Evolutionary conservation across 2,888 invertebrate genomes (phyloP).

Genomic region (Nomada ruficornis): DNA sequence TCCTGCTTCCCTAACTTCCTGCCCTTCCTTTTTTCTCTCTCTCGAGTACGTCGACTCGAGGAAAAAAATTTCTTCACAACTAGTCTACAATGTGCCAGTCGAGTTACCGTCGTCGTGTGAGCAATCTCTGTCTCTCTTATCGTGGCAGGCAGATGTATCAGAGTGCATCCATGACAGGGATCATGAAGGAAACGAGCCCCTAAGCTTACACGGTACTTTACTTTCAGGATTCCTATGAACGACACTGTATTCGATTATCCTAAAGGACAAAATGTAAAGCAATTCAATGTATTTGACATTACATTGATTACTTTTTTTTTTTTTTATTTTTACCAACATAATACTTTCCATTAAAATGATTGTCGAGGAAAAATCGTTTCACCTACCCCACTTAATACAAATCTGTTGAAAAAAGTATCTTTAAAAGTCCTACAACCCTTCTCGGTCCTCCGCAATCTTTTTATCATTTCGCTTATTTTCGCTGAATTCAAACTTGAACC

Average conservation of each 20-base stretch:
- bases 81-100: slow-evolving; percentile 15
- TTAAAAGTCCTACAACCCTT: too few relatives aligned
- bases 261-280: background rate
- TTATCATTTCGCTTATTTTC: background rate
- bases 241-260: background rate
- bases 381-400: too few relatives aligned
- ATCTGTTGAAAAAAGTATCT: too few relatives aligned
- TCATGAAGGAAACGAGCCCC: slow-evolving; percentile 42
- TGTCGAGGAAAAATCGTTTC: too few relatives aligned
- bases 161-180: slow-evolving; percentile 40
- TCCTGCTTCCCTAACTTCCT: slow-evolving; percentile 67
- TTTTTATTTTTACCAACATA: too few relatives aligned
- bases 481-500: background rate
- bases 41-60: slow-evolving; percentile 8
- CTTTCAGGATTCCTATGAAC: slow-evolving; percentile 26
- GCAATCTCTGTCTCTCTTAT: slow-evolving; percentile 50
- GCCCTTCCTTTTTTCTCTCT: slow-evolving; percentile 41
- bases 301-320: too few relatives aligned
- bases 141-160: slow-evolving; percentile 57
- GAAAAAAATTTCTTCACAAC: slow-evolving; percentile 32
- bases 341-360: too few relatives aligned
- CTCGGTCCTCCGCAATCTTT: too few relatives aligned
- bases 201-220: slow-evolving; percentile 46
- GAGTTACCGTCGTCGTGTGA: slow-evolving; percentile 31
- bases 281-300: too few relatives aligned